Conservation (phyloP, 2,888 invertebrate species). For the Catocala sponsa region DNA sequence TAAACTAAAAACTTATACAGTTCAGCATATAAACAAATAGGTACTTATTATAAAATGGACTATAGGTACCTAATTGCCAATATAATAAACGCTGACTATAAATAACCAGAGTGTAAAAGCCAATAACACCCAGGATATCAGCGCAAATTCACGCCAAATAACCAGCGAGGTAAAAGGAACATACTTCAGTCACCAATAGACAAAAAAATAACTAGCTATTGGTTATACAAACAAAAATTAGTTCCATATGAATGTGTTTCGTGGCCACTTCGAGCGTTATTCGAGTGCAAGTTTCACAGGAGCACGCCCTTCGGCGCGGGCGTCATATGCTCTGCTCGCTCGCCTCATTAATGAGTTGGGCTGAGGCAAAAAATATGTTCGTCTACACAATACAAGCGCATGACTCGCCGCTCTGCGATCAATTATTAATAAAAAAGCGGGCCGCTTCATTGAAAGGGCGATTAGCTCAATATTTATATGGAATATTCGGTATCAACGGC, state of each 20-base stretch:
- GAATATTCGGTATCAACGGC: slow-evolving; percentile 88
- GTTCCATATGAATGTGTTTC: slow-evolving; percentile 74
- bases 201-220: slow-evolving; percentile 31
- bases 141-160: no score
- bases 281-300: slow-evolving; percentile 68
- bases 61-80: no score
- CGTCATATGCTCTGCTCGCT: slow-evolving; percentile 73
- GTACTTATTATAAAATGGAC: no score
- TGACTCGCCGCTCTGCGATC: slow-evolving; percentile 86
- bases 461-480: slow-evolving; percentile 89
- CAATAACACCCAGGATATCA: no score
- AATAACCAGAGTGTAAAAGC: no score
- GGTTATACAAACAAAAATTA: slow-evolving; percentile 75
- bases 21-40: no score
- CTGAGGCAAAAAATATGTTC: slow-evolving; percentile 83
- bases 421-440: slow-evolving; percentile 88
- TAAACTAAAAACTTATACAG: no score
- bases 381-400: slow-evolving; percentile 84
- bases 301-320: slow-evolving; percentile 59
- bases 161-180: no score
- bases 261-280: slow-evolving; percentile 74
- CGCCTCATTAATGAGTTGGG: slow-evolving; percentile 78
- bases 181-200: background rate
- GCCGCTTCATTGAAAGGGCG: slow-evolving; percentile 88
- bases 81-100: no score